Evolutionary conservation across 2,888 invertebrate genomes (phyloP).

Genomic region (Cacoxenus indagator): DNA sequence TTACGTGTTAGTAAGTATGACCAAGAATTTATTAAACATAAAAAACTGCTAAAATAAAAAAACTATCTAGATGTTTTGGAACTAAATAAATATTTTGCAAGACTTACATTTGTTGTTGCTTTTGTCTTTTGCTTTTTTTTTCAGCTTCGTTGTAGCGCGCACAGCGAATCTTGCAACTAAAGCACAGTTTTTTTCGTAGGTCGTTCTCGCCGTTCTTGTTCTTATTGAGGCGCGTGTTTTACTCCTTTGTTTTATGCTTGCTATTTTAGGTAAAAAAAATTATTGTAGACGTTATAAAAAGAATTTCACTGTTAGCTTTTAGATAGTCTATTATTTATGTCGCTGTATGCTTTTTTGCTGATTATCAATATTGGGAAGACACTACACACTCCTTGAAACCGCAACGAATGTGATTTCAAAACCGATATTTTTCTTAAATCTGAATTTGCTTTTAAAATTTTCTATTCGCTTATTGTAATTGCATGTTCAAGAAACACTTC

Average conservation of each 20-base stretch:
- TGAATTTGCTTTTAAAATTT: neutral
- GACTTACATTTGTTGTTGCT: neutral
- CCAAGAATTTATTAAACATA: neutral
- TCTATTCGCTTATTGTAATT: neutral
- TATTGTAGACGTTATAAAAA: neutral
- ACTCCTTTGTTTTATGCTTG: neutral
- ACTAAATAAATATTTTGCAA: neutral
- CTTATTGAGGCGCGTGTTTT: neutral
- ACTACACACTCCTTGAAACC: slow-evolving; percentile 4
- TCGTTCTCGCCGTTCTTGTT: neutral
- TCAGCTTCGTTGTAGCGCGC: no score
- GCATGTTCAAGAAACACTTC: neutral
- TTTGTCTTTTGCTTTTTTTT: neutral
- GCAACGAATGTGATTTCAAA: neutral
- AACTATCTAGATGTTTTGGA: neutral
- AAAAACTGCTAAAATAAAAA: neutral
- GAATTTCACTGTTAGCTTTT: slow-evolving; percentile 2
- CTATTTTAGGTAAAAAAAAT: neutral
- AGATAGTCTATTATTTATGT: neutral
- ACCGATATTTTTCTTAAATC: neutral
- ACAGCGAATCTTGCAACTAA: neutral
- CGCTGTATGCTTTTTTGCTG: neutral
- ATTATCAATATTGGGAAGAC: slow-evolving; percentile 4
- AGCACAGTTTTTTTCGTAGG: neutral
- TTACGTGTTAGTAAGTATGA: no score